Conservation (phyloP, 2,113 vertebrate species). For the Tachycineta bicolor region DNA sequence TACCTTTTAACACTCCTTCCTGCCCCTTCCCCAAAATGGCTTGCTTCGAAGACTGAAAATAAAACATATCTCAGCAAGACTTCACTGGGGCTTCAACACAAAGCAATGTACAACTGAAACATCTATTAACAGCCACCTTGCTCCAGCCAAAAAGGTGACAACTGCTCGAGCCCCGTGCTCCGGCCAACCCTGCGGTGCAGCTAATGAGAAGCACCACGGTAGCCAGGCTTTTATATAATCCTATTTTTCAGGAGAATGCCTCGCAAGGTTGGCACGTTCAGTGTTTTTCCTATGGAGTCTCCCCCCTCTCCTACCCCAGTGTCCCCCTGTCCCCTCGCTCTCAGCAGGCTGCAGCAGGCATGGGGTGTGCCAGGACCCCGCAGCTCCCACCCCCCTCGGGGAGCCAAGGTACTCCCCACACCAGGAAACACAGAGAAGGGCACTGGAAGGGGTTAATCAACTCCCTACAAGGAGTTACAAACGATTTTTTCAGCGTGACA, state of each 20-base stretch:
- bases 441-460: background rate
- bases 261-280: background rate
- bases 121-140: background rate
- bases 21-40: background rate
- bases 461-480: background rate
- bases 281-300: background rate
- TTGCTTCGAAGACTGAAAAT: background rate
- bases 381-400: accelerated
- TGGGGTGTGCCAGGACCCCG: accelerated
- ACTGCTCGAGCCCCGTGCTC: background rate
- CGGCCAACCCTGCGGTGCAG: accelerated
- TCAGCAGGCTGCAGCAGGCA: background rate
- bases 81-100: background rate
- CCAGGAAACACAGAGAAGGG: background rate
- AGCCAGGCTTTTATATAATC: background rate
- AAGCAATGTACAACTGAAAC: background rate
- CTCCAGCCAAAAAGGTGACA: constrained; percentile 24
- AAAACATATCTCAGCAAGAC: background rate
- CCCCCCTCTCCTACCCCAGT: background rate
- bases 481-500: background rate
- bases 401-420: background rate
- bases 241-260: constrained; percentile 5
- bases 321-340: accelerated
- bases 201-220: background rate
- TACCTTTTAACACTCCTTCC: background rate